Percentiles rank a stretch among this genome's conserved stretches.
Conservation (phyloP, 1,140 invertebrate genomes). For the Drosophila sp. region DNA sequence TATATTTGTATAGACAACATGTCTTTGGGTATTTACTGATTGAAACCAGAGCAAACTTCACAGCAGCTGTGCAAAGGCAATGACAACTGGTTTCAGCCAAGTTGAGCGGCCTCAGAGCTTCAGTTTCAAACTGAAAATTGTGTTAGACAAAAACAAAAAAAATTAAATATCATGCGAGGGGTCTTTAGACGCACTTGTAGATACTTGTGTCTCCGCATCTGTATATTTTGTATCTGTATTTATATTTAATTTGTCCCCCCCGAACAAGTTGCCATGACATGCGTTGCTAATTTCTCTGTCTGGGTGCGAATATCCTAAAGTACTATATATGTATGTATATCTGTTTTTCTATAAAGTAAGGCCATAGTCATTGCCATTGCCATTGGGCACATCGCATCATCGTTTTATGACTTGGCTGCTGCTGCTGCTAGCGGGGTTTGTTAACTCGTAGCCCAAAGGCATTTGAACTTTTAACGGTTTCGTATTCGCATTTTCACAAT, state of each 20-base stretch:
- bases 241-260: constrained; percentile 34
- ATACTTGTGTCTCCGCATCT: constrained; percentile 4
- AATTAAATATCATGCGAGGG: constrained; percentile 9
- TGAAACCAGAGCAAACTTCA: constrained; percentile 55
- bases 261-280: constrained; percentile 41
- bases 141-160: constrained; percentile 25
- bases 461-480: constrained; percentile 72
- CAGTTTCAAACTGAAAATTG: not conserved
- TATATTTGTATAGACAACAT: constrained; percentile 1
- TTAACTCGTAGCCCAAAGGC: constrained; percentile 53
- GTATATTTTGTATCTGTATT: constrained; percentile 3
- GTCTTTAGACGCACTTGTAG: constrained; percentile 20
- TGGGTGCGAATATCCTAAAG: constrained; percentile 26
- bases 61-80: constrained; percentile 50
- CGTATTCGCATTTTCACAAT: constrained; percentile 65
- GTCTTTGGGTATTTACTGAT: constrained; percentile 33
- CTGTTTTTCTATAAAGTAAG: constrained; percentile 15
- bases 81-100: constrained; percentile 55
- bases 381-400: constrained; percentile 13
- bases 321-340: constrained; percentile 20
- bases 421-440: constrained; percentile 39
- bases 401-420: constrained; percentile 32
- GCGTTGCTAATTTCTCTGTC: constrained; percentile 56
- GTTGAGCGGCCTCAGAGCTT: constrained; percentile 33
- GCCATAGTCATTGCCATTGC: constrained; percentile 19